phyloP scores from a whole-genome alignment of 2,888 invertebrate species.

The Stenotaenia linearis region DNA sequence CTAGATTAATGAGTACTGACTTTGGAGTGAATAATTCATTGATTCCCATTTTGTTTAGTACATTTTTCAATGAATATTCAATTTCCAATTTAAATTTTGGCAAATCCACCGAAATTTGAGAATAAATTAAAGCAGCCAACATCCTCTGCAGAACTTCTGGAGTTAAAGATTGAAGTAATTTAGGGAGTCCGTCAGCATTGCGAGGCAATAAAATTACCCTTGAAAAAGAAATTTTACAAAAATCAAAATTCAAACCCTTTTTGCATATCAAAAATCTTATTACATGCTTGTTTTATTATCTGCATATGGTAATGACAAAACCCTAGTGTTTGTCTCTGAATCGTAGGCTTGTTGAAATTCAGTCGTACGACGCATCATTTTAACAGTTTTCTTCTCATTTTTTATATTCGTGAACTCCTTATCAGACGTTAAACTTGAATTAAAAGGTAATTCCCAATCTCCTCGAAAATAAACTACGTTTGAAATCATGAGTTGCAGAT shows the following conservation, averaged over 20 bases:
- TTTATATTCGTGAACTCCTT: not conserved
- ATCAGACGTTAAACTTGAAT: not conserved
- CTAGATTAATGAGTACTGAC: not conserved
- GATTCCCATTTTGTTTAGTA: not conserved
- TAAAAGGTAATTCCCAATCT: not conserved
- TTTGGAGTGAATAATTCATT: not conserved
- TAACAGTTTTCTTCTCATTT: not conserved
- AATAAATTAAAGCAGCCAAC: not conserved
- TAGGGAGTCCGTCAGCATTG: not conserved
- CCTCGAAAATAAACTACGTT: not conserved
- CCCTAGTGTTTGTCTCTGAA: not conserved
- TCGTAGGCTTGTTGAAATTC: not conserved
- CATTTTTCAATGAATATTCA: not conserved
- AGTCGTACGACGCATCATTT: not conserved
- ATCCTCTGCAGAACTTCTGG: not conserved
- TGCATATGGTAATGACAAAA: not conserved
- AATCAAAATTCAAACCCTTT: no score
- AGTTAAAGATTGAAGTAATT: not conserved
- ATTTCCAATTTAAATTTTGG: not conserved
- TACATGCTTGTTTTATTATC: not conserved
- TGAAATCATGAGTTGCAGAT: not conserved
- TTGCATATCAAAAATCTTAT: no score
- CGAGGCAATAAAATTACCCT: conserved; percentile 9
- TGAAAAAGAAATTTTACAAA: not conserved
- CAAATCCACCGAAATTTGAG: not conserved